These are phyloP conservation scores for Syngnathus acus DNA, from an alignment of 2,797 vertebrate species.

Conservation along the genomic window DNA sequence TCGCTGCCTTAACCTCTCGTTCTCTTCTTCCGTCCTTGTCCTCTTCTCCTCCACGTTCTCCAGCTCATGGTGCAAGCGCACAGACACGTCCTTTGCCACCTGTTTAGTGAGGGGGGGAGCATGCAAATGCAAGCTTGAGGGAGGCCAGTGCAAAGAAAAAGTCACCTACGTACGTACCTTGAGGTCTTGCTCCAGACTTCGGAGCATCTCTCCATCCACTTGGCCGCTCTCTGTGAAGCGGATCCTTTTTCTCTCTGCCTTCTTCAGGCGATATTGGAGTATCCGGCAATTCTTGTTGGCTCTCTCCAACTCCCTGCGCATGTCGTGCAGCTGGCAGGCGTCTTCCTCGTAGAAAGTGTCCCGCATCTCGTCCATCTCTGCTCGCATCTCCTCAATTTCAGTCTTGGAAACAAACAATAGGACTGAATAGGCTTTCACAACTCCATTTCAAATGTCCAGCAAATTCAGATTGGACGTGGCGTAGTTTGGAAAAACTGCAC, in stretches of 20 bases:
- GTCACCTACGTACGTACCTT: constrained; percentile 68
- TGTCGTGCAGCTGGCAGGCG: constrained; percentile 94
- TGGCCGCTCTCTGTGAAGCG: constrained; percentile 88
- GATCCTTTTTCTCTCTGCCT: constrained; percentile 90
- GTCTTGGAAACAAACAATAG: constrained; percentile 55
- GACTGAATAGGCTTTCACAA: background rate
- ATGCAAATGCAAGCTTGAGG: background rate
- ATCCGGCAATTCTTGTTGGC: constrained; percentile 99
- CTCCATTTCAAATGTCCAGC: too few relatives aligned
- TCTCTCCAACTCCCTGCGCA: constrained; percentile 94
- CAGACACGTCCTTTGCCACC: constrained; percentile 98
- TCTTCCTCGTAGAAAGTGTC: constrained; percentile 98
- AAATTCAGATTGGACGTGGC: too few relatives aligned
- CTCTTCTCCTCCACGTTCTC: constrained; percentile 98
- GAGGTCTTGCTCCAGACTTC: constrained; percentile 95
- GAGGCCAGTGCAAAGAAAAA: background rate
- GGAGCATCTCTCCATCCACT: constrained; percentile 88
- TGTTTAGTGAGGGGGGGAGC: constrained; percentile 34
- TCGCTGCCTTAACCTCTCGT: constrained; percentile 90
- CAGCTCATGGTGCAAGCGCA: constrained; percentile 93
- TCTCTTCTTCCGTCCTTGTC: constrained; percentile 93
- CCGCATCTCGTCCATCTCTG: constrained; percentile 98
- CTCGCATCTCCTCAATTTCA: constrained; percentile 94
- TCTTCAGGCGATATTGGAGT: constrained; percentile 94
- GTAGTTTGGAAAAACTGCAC: too few relatives aligned